Percentiles rank a stretch among this genome's conserved stretches.
Conservation (phyloP, 2,797 vertebrate species). For the Manis javanica region DNA sequence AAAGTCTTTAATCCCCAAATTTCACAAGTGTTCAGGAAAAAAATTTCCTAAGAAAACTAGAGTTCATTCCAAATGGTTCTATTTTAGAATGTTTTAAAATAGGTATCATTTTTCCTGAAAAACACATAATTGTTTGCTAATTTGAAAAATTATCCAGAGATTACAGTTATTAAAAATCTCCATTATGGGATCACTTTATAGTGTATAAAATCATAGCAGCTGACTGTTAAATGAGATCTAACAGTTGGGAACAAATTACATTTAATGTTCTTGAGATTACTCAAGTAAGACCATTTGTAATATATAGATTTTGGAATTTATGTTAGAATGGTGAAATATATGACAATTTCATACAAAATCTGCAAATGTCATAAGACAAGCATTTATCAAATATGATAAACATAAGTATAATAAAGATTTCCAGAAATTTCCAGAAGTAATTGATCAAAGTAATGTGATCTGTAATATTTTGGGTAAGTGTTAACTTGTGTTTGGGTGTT, state of each 20-base stretch:
- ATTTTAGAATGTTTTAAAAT: slow-evolving; percentile 39
- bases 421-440: not conserved
- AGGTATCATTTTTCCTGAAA: not conserved
- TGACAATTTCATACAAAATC: not conserved
- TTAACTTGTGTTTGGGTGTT: not conserved
- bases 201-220: not conserved
- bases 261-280: slow-evolving; percentile 25
- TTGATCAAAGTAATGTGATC: not conserved
- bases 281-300: not conserved
- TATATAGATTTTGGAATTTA: not conserved
- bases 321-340: not conserved
- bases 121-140: not conserved
- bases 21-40: slow-evolving; percentile 46
- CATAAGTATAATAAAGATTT: not conserved
- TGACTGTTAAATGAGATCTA: not conserved
- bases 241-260: not conserved
- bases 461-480: not conserved
- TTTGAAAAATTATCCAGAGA: not conserved
- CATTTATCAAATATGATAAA: slow-evolving; percentile 7
- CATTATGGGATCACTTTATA: not conserved
- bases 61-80: slow-evolving; percentile 16
- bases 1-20: not conserved
- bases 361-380: not conserved
- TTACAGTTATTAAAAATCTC: not conserved
- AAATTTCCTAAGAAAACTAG: slow-evolving; percentile 6